Evolutionary conservation across 2,113 vertebrate species (phyloP).

Genomic region (Mugil cephalus): DNA sequence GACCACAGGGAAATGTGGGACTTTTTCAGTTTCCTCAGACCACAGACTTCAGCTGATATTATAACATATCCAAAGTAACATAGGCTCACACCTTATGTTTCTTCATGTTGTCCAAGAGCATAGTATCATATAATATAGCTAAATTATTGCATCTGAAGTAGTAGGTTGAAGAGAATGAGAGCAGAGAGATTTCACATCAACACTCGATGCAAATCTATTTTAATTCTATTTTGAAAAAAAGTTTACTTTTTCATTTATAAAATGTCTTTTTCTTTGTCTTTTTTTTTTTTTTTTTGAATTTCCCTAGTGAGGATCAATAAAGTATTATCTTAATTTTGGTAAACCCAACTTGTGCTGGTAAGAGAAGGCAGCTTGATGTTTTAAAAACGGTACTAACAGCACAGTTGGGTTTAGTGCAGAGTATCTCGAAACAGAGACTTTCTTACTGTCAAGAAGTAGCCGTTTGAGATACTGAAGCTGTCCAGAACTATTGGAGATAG

Average conservation of each 20-base stretch:
- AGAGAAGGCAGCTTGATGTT: conserved; percentile 24
- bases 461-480: conserved; percentile 27
- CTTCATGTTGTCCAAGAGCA: background rate
- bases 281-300: too few species aligned
- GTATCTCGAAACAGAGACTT: conserved; percentile 47
- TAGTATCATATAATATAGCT: background rate
- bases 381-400: conserved; percentile 31
- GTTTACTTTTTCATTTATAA: too few species aligned
- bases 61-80: background rate
- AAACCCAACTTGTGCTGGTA: conserved; percentile 16
- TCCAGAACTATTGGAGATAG: conserved; percentile 54
- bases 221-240: too few species aligned
- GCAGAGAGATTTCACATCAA: background rate
- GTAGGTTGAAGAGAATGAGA: background rate
- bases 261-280: too few species aligned
- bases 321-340: background rate
- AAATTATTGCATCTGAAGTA: background rate
- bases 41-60: background rate
- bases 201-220: too few species aligned
- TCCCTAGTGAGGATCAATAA: too few species aligned
- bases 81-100: conserved; percentile 6
- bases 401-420: background rate
- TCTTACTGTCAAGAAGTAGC: conserved; percentile 16
- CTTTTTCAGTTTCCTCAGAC: conserved; percentile 28
- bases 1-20: conserved; percentile 21